These are phyloP conservation scores for Argyrosomus regius DNA, from an alignment of 2,797 vertebrate genomes.

Conservation along the genomic window DNA sequence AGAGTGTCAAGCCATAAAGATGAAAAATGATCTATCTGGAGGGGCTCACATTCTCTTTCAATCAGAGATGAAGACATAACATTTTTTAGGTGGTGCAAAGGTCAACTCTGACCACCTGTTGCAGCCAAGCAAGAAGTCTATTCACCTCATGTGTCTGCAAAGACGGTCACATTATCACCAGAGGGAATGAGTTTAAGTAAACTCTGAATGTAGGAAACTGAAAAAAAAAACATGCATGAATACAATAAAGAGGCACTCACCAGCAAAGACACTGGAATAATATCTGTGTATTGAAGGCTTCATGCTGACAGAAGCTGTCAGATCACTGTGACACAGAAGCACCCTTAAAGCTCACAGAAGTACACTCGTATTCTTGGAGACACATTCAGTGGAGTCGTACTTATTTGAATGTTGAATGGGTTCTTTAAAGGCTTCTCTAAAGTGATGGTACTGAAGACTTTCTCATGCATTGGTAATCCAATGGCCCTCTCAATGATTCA, in stretches of 20 bases:
- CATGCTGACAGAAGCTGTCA: conserved; percentile 52
- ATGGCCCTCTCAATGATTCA: conserved; percentile 81
- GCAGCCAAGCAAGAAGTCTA: conserved; percentile 43
- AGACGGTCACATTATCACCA: conserved; percentile 11
- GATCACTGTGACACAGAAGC: conserved; percentile 56
- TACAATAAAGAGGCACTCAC: conserved; percentile 16
- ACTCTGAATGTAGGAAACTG: background rate
- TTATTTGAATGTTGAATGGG: conserved; percentile 65
- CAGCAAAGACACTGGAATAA: conserved; percentile 29
- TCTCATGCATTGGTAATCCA: conserved; percentile 82
- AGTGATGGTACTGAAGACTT: conserved; percentile 74
- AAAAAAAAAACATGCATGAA: conserved; percentile 14
- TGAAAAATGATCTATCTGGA: conserved; percentile 66
- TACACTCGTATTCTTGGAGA: conserved; percentile 57
- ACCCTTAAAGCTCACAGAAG: conserved; percentile 57
- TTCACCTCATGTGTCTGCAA: conserved; percentile 39
- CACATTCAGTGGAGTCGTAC: conserved; percentile 46
- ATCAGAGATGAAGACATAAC: conserved; percentile 81
- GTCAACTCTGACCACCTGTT: conserved; percentile 80
- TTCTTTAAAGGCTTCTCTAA: conserved; percentile 62
- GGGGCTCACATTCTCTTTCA: conserved; percentile 65
- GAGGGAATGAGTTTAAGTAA: conserved; percentile 7
- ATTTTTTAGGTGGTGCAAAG: conserved; percentile 60
- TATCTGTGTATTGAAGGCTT: conserved; percentile 32
- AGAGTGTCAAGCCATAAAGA: conserved; percentile 51